Evolutionary conservation across 2,797 vertebrate species (phyloP), one percentile per base, ranked within the genome.

Genomic region (Avahi laniger): DNA sequence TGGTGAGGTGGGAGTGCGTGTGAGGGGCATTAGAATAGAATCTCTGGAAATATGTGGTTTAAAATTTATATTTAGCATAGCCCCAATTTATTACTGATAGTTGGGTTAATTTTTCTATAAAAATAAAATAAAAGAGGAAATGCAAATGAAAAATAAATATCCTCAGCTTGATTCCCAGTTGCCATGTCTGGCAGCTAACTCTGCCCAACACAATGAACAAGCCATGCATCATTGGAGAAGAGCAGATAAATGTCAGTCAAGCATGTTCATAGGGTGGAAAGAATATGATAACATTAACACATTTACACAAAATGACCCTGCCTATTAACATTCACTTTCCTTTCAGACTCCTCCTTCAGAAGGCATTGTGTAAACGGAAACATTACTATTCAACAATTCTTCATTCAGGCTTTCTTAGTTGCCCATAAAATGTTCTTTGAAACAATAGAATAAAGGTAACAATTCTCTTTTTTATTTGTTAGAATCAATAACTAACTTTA

Each of bases 191-290:
- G 97, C 97, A 98, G 97, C 96, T 98, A 97, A 97, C 96, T 98
- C 4, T 81, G 92, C 95, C 96, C 3, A 96, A 97, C 96, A 98
- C 97, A 98, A 98, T 97, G 96, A 98, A 96, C 92, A 98, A 98
- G 97, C 93, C 97, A 98, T 87, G 96, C 95, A 97, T 97, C 96
- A 63, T 38, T 98, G 97, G 95, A 98, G 97, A 98, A 97, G 93
- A 98, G 95, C 94, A 97, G 97, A 97, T 89, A 98, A 97, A 97
- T 97, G 97, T 97, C 97, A 98, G 95, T 65, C 97, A 97, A 97
- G 95, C 96, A 94, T 97, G 97, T 96, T 97, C 97, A 95, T 97
- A 97, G 87, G 94, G 95, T 97, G 88, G 20, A 98, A 95, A 97
- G 92, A 96, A 97, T 97, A 97, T 98, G 98, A 98, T 98, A 98